phyloP scores from a whole-genome alignment of 2,797 vertebrate genomes.

The Pipistrellus nathusii region DNA sequence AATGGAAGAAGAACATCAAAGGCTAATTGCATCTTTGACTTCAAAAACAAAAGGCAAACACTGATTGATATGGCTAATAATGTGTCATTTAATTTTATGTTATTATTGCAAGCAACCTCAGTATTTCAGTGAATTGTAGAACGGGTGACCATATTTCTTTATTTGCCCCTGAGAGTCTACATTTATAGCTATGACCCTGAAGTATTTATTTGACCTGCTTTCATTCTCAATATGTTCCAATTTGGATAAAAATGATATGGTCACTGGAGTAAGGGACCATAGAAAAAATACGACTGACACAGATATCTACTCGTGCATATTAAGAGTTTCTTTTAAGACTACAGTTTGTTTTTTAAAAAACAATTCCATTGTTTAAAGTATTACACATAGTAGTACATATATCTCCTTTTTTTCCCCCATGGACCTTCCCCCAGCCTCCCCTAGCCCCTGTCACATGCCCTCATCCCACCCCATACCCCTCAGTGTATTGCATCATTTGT shows the following conservation, averaged over 20 bases:
- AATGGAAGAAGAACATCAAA: slow-evolving; percentile 76
- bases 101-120: background rate
- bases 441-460: too few relatives aligned
- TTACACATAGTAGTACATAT: too few relatives aligned
- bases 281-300: background rate
- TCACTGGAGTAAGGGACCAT: background rate
- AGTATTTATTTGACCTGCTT: background rate
- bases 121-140: background rate
- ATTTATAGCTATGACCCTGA: background rate
- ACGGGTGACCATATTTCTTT: background rate
- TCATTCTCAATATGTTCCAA: slow-evolving; percentile 5
- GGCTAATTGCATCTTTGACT: background rate
- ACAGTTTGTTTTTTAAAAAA: too few relatives aligned
- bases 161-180: background rate
- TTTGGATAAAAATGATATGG: background rate
- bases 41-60: slow-evolving; percentile 72
- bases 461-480: too few relatives aligned
- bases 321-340: slow-evolving; percentile 24
- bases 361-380: too few relatives aligned
- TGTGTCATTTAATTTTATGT: background rate
- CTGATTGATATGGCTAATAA: slow-evolving; percentile 14
- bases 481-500: too few relatives aligned
- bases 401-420: too few relatives aligned
- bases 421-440: too few relatives aligned
- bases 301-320: background rate